phyloP scores from a whole-genome alignment of 2,797 vertebrate species.

The Microchirus variegatus region DNA sequence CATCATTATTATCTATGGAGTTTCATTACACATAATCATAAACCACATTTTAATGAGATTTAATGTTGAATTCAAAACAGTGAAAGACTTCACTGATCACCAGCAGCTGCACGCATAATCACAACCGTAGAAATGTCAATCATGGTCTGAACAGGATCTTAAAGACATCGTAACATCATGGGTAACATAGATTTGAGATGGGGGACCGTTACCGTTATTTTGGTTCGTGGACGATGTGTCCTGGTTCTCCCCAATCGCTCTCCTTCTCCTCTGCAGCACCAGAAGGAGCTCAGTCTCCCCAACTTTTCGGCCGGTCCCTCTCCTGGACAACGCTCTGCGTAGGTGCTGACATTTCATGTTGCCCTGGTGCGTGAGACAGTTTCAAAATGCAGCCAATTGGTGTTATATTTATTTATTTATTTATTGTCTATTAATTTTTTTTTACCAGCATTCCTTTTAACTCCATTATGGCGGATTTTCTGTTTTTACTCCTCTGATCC shows the following conservation, averaged over 20 bases:
- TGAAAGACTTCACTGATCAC: too few relatives aligned
- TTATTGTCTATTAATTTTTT: too few relatives aligned
- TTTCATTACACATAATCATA: too few relatives aligned
- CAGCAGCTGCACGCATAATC: too few relatives aligned
- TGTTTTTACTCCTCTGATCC: conserved; percentile 73
- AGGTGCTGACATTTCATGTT: conserved; percentile 55
- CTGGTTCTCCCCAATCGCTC: conserved; percentile 64
- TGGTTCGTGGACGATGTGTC: conserved; percentile 1
- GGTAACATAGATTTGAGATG: neutral
- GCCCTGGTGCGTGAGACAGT: conserved; percentile 57
- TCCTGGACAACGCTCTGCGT: conserved; percentile 53
- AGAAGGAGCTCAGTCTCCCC: conserved; percentile 77
- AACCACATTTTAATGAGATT: too few relatives aligned
- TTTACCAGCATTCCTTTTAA: conserved; percentile 85
- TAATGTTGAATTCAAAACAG: too few relatives aligned
- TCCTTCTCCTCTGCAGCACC: conserved; percentile 83
- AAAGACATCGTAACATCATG: too few relatives aligned
- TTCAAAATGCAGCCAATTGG: neutral
- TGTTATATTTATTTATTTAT: too few relatives aligned
- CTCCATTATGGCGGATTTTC: conserved; percentile 80
- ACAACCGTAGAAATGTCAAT: too few relatives aligned
- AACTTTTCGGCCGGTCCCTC: conserved; percentile 51
- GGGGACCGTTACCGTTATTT: conserved; percentile 44
- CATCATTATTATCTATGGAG: too few relatives aligned
- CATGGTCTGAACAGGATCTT: too few relatives aligned